Evolutionary conservation across 2,888 invertebrate species (phyloP).

Genomic region (Hirtodrosophila duncani): DNA sequence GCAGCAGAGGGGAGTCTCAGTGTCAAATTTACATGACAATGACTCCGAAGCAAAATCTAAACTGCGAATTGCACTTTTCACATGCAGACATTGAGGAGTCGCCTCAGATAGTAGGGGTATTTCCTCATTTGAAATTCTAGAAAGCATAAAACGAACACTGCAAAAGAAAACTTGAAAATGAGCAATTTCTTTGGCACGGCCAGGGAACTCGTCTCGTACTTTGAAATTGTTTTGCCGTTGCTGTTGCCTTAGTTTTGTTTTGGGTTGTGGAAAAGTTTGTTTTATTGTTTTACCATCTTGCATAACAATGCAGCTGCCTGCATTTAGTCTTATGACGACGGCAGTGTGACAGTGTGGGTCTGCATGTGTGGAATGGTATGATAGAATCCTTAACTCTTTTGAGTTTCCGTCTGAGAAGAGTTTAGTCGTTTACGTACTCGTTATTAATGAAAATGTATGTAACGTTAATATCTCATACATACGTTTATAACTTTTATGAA

Average conservation of each 20-base stretch:
- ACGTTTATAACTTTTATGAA: no score
- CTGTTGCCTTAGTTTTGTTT: constrained; percentile 14
- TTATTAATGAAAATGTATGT: no score
- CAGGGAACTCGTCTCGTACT: no score
- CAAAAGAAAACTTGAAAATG: constrained; percentile 39
- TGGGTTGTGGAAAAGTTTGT: constrained; percentile 8
- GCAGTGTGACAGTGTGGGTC: no score
- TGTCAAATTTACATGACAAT: constrained; percentile 43
- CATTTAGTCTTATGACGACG: constrained; percentile 27
- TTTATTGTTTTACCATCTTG: constrained; percentile 36
- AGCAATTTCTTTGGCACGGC: constrained; percentile 56
- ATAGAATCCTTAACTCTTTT: no score
- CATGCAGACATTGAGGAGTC: constrained; percentile 45
- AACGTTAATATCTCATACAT: no score
- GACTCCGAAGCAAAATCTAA: constrained; percentile 18
- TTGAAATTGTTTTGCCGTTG: constrained; percentile 37
- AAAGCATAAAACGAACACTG: constrained; percentile 7
- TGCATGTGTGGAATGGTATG: no score
- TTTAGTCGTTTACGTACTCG: no score
- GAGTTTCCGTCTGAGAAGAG: no score
- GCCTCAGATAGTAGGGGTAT: constrained; percentile 20
- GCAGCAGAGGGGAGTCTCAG: constrained; percentile 23
- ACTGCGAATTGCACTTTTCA: constrained; percentile 31
- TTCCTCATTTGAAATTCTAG: constrained; percentile 58
- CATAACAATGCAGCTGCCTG: constrained; percentile 28